Conservation (phyloP, 2,113 vertebrate species). For the Cathartes aura region DNA sequence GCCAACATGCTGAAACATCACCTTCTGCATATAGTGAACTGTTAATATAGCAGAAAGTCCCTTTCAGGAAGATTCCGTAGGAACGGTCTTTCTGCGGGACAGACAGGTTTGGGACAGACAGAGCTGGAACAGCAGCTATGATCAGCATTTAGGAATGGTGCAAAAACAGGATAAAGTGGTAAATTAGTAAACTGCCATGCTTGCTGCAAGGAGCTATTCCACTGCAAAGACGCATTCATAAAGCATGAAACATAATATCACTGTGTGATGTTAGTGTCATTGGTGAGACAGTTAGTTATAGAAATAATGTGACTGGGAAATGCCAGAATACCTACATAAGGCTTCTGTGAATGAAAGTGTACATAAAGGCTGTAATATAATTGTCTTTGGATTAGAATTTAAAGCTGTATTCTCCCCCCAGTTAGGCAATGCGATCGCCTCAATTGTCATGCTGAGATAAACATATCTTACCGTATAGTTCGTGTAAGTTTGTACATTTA, state of each 20-base stretch:
- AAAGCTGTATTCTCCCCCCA: background rate
- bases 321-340: background rate
- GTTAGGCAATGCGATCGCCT: rapidly evolving
- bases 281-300: background rate
- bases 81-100: background rate
- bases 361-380: background rate
- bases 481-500: background rate
- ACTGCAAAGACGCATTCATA: background rate
- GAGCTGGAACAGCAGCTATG: background rate
- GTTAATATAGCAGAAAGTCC: background rate
- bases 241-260: background rate
- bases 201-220: background rate
- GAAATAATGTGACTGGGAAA: background rate
- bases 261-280: background rate
- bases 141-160: background rate
- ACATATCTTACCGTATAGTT: rapidly evolving
- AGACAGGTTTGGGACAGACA: background rate
- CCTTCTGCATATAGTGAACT: background rate
- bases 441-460: background rate
- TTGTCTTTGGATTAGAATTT: background rate
- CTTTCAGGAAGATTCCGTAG: background rate
- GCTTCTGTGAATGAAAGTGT: background rate
- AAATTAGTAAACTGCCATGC: background rate
- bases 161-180: background rate
- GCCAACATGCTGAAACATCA: no score